Base-by-base conservation (phyloP, 2,113 vertebrate species). In the Alaudala cheleensis region DNA sequence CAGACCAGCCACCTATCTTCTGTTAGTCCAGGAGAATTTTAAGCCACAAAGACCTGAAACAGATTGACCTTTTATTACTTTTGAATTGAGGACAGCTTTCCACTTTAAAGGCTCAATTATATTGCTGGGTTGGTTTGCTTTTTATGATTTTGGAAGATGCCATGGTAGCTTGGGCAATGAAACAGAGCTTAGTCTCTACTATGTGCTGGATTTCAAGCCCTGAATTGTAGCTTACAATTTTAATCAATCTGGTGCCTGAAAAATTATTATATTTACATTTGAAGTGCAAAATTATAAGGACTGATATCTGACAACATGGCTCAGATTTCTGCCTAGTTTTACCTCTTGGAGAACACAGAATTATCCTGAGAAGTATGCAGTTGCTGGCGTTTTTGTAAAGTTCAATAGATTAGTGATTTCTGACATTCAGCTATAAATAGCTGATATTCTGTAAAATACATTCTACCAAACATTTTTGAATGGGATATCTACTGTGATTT, bases 41-140 rank as follows among this genome's bases (percentile, higher is more conserved):
- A 96, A 95, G 85, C 72, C 66, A 92, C 62, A n/a, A 40, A 93
- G 54, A 89, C 74, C 77, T 87, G 93, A 97, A 96, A 93, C 54
- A 96, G 91, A 94, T 50, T 97, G 94, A 96, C 90, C 84, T 97
- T 97, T 97, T 94, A 96, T 95, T 94, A 89, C 85, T 96, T 97
- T 74, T 96, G 95, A 97, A 96, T 91, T 93, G 93, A 96, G 77
- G 89, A 96, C 74, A 94, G 81, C 65, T 96, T 94, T 94, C 72
- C 70, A 54, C 54, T 95, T 97, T 95, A 96, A 97, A 95, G 76
- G 67, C 71, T 96, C 33, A 12, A 61, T 97, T 96, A 93, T 81
- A 93, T 87, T 88, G 77, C 66, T 81, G 45, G 13, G 49, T 24
- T 92, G 94, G 62, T 86, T 95, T 88, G 64, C 64, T 96, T 93